Base-by-base conservation (phyloP, 2,888 invertebrate species). In the Eucriotettix oculatus region DNA sequence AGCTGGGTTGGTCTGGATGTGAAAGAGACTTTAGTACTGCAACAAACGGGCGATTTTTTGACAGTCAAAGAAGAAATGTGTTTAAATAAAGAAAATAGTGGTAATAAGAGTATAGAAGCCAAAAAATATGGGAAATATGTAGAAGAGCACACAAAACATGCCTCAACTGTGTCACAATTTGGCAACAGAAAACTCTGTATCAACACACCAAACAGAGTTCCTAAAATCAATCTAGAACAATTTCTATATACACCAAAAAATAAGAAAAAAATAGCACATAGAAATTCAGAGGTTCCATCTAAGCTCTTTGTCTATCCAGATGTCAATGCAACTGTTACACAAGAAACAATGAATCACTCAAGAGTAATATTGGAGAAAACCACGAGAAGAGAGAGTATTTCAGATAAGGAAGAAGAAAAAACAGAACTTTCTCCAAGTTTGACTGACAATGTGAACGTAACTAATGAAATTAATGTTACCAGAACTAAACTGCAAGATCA, bases 1-100 rank as follows among this genome's bases (percentile, higher is more conserved):
- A 74, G 70, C 64, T 78, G 79, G 72, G 82, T 60, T 29, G 64
- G 64, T 10, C 29, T 63, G n/a, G 64, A 64, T 56, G 56, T 42
- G 16, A 43, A 59, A 41, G n/a, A 52, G 9, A 61, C n/a, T 16
- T 43, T 60, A 57, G 44, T 55, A 16, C 12, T 59, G 16, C 53
- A 14, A 53, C 53, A 14, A 16, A 3, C 11, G 5, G 17, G 5
- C 11, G 10, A 14, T 3, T 10, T 10, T 53, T 16, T n/a, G 11
- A 16, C 10, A 53, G 10, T 16, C 3, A 10, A 10, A 53, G 5
- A 5, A 16, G 17, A 11, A 11, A 11, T 11, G 9, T 16, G 16
- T 53, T n/a, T n/a, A 53, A 53, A n/a, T 11, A 16, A 17, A 16
- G 17, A 53, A 53, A 53, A 53, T 11, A 11, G 1, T 3, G 16